phyloP scores from a whole-genome alignment of 2,113 vertebrate species.

The Vulpes vulpes region DNA sequence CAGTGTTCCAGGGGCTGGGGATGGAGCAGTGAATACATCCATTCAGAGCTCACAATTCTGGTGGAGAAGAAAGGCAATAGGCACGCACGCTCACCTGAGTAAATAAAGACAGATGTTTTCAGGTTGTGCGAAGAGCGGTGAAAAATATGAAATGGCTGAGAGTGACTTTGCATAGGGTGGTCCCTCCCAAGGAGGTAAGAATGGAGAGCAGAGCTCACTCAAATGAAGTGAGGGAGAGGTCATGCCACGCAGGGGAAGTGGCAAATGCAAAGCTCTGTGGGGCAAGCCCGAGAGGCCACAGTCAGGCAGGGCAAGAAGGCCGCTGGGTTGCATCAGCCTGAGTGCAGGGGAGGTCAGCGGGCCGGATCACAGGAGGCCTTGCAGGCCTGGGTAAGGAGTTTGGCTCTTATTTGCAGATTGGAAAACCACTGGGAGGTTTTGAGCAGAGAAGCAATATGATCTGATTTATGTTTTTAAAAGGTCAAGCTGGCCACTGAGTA shows the following conservation, averaged over 20 bases:
- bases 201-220: not conserved
- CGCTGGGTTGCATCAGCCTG: no score
- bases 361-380: not conserved
- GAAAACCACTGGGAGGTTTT: not conserved
- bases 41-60: not conserved
- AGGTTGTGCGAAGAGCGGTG: not conserved
- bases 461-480: not conserved
- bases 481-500: not conserved
- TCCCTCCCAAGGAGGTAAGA: not conserved
- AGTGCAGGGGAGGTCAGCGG: not conserved
- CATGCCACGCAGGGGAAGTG: accelerated
- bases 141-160: not conserved
- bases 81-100: not conserved
- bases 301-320: not conserved
- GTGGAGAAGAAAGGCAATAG: not conserved
- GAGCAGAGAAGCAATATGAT: not conserved
- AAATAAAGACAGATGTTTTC: not conserved
- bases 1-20: not conserved
- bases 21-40: not conserved
- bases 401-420: not conserved
- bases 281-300: not conserved
- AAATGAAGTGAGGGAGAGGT: not conserved
- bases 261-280: not conserved
- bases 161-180: not conserved
- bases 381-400: not conserved